phyloP scores from a whole-genome alignment of 1,140 invertebrate genomes.

The Pseudomyrmex cubaensis region DNA sequence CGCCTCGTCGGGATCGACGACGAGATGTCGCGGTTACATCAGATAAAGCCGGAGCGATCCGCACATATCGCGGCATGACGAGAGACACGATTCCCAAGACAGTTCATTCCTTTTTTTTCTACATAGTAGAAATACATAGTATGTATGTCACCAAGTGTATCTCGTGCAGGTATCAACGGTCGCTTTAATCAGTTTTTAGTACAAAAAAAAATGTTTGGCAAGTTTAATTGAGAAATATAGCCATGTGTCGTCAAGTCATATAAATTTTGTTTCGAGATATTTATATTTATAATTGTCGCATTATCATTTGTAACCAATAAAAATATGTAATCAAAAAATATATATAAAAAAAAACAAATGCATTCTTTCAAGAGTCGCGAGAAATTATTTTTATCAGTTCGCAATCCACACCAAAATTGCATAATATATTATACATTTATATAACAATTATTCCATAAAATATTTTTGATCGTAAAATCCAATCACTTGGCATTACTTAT shows the following conservation, averaged over 20 bases:
- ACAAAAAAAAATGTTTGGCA: neutral
- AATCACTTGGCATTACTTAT: neutral
- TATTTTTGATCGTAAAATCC: too few relatives aligned
- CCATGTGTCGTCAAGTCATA: conserved; percentile 15
- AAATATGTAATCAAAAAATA: neutral
- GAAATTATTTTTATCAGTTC: neutral
- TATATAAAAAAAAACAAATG: neutral
- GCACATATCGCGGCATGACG: conserved; percentile 42
- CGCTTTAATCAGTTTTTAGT: neutral
- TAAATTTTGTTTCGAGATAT: conserved; percentile 17
- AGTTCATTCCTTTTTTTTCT: conserved; percentile 20
- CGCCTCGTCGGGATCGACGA: conserved; percentile 23
- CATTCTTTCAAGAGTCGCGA: neutral
- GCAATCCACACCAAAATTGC: neutral
- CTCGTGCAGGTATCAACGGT: conserved; percentile 27
- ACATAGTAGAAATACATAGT: neutral
- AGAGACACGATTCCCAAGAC: conserved; percentile 38
- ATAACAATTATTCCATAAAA: neutral
- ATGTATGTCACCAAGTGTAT: conserved; percentile 34
- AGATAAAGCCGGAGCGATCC: conserved; percentile 54
- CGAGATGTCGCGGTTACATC: conserved; percentile 52
- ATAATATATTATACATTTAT: neutral
- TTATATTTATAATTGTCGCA: neutral
- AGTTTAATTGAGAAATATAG: conserved; percentile 21
- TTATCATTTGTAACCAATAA: neutral